phyloP scores from a whole-genome alignment of 2,888 invertebrate genomes.

The Proisotoma minuta region DNA sequence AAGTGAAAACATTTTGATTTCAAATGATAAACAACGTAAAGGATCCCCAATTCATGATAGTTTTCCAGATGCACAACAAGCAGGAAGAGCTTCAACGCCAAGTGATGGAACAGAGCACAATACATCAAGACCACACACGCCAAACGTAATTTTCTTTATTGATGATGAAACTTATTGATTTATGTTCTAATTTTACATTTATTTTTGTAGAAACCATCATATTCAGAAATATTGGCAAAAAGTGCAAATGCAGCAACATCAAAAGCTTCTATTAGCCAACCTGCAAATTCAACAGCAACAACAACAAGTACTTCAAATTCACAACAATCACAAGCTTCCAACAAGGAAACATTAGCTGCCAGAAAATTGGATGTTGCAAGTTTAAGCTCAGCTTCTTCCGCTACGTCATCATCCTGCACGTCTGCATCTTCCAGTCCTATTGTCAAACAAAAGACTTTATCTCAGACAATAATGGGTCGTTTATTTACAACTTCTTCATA shows the following conservation, averaged over 20 bases:
- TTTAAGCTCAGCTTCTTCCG: constrained; percentile 33
- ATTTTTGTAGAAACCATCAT: constrained; percentile 43
- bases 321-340: constrained; percentile 14
- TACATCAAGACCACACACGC: constrained; percentile 41
- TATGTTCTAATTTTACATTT: constrained; percentile 9
- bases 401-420: constrained; percentile 37
- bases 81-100: constrained; percentile 28
- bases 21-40: background rate
- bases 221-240: constrained; percentile 43
- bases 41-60: background rate
- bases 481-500: constrained; percentile 11
- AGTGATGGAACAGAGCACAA: constrained; percentile 23
- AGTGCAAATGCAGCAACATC: constrained; percentile 21
- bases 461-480: constrained; percentile 13
- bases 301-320: constrained; percentile 22
- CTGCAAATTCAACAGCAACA: constrained; percentile 26
- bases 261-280: background rate
- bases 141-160: constrained; percentile 4
- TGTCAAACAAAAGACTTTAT: constrained; percentile 26
- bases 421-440: constrained; percentile 41
- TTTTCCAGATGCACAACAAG: background rate
- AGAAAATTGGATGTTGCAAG: constrained; percentile 35
- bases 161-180: background rate
- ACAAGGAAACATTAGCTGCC: constrained; percentile 8
- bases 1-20: background rate